Conservation (phyloP, 2,888 invertebrate genomes). For the Liodrosophila aerea region DNA sequence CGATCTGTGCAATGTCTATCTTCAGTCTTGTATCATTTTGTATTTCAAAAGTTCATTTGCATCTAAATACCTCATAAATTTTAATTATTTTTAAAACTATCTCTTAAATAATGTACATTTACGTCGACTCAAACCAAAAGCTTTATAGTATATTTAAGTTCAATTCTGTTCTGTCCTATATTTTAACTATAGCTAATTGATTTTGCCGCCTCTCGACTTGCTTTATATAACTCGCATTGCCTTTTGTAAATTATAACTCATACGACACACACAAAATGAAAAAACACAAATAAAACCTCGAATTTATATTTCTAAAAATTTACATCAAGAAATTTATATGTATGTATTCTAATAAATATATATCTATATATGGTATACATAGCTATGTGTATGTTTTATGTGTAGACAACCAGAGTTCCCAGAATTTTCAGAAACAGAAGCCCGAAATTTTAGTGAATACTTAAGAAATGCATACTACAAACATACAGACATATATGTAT, state of each 20-base stretch:
- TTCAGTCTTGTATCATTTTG: conserved; percentile 7
- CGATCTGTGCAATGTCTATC: conserved; percentile 46
- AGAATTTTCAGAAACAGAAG: conserved; percentile 24
- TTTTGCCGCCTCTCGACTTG: conserved; percentile 44
- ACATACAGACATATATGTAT: conserved; percentile 32
- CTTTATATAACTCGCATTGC: too few species aligned
- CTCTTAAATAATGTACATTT: conserved; percentile 5
- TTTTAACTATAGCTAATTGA: conserved; percentile 1
- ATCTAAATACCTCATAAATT: conserved; percentile 80
- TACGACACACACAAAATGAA: conserved; percentile 15
- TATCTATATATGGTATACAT: conserved; percentile 48
- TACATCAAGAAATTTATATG: conserved; percentile 46
- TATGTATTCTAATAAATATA: conserved; percentile 10
- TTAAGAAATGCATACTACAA: conserved; percentile 56
- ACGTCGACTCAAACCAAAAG: conserved; percentile 49
- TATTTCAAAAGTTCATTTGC: conserved; percentile 60
- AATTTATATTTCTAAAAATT: conserved; percentile 74
- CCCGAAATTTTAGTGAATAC: conserved; percentile 22
- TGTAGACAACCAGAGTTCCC: conserved; percentile 41
- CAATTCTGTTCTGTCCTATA: conserved; percentile 23
- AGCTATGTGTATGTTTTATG: conserved; percentile 45
- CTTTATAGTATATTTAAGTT: conserved; percentile 64
- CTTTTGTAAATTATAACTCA: conserved; percentile 24
- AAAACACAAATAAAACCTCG: conserved; percentile 55
- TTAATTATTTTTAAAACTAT: conserved; percentile 47